A percentile compares a stretch with the other conserved stretches of the same genome.
These are phyloP conservation scores for Rhyacophila evoluta DNA, from an alignment of 2,888 invertebrate species.

Conservation along the genomic window DNA sequence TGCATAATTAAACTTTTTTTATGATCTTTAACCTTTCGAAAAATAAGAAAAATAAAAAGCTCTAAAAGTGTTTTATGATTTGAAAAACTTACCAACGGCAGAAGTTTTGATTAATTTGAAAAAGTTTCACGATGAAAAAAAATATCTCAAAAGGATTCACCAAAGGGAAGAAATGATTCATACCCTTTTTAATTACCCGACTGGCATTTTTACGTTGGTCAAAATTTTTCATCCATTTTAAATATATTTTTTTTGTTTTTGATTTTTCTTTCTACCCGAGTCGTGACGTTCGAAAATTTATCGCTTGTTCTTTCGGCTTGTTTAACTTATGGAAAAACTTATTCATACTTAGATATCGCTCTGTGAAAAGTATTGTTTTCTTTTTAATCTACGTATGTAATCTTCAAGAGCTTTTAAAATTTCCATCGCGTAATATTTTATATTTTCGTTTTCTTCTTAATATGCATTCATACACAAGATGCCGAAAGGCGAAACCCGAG, in stretches of 20 bases:
- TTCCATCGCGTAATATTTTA: too few relatives aligned
- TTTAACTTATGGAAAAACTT: too few relatives aligned
- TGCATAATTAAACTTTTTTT: background rate
- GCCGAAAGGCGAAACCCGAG: too few relatives aligned
- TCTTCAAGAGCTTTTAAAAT: too few relatives aligned
- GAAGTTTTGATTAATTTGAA: slow-evolving; percentile 22
- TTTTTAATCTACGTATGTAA: too few relatives aligned
- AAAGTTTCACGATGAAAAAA: background rate
- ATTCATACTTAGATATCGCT: too few relatives aligned
- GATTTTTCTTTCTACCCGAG: too few relatives aligned
- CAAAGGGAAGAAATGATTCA: background rate
- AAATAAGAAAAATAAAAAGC: background rate
- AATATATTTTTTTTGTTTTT: background rate
- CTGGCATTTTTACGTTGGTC: background rate
- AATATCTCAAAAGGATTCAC: slow-evolving; percentile 12
- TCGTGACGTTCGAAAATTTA: too few relatives aligned
- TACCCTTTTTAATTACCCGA: background rate
- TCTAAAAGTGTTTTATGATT: background rate
- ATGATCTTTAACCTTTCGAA: background rate
- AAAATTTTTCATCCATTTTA: background rate
- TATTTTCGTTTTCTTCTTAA: too few relatives aligned
- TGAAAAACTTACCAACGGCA: slow-evolving; percentile 4
- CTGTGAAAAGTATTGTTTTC: too few relatives aligned
- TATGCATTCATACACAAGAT: too few relatives aligned
- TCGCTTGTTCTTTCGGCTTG: too few relatives aligned